A percentile compares a stretch with the other conserved stretches of the same genome.
Conservation (phyloP, 2,797 vertebrate species). For the Sebastes itinus region DNA sequence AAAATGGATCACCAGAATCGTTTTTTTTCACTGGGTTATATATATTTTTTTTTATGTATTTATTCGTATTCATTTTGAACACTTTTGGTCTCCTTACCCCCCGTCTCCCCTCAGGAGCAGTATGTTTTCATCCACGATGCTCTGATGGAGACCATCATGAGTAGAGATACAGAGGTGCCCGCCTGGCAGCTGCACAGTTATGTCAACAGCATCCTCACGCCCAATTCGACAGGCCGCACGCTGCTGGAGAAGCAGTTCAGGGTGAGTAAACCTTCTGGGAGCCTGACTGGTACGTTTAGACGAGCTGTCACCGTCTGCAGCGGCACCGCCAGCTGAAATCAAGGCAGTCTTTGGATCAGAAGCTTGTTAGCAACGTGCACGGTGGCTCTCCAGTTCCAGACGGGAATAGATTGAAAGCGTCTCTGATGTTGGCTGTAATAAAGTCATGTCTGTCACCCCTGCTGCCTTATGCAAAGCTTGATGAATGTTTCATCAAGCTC, state of each 20-base stretch:
- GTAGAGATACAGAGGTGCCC: slow-evolving; percentile 95
- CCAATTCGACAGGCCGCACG: slow-evolving; percentile 89
- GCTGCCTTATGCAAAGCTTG: slow-evolving; percentile 55
- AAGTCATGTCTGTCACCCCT: slow-evolving; percentile 62
- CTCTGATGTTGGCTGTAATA: slow-evolving; percentile 67
- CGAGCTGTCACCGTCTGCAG: slow-evolving; percentile 18
- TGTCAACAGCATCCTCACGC: slow-evolving; percentile 94
- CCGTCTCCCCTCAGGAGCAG: slow-evolving; percentile 86
- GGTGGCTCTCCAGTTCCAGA: slow-evolving; percentile 21
- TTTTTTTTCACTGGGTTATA: not conserved
- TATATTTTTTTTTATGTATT: not conserved
- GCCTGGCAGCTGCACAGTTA: slow-evolving; percentile 94
- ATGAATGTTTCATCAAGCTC: slow-evolving; percentile 67
- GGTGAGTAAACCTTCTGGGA: slow-evolving; percentile 76
- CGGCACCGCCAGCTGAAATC: slow-evolving; percentile 8
- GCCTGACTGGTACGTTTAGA: slow-evolving; percentile 18
- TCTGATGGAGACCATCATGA: slow-evolving; percentile 96
- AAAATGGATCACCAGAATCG: too few relatives aligned
- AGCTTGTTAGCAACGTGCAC: slow-evolving; percentile 38
- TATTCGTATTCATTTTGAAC: not conserved
- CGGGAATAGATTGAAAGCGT: slow-evolving; percentile 36
- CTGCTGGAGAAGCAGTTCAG: slow-evolving; percentile 97
- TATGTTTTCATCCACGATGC: slow-evolving; percentile 99
- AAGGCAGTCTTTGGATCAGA: slow-evolving; percentile 38
- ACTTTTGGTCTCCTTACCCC: not conserved